These are phyloP conservation scores for Ariopsis seemanni DNA, from an alignment of 2,113 vertebrate species.

Conservation along the genomic window DNA sequence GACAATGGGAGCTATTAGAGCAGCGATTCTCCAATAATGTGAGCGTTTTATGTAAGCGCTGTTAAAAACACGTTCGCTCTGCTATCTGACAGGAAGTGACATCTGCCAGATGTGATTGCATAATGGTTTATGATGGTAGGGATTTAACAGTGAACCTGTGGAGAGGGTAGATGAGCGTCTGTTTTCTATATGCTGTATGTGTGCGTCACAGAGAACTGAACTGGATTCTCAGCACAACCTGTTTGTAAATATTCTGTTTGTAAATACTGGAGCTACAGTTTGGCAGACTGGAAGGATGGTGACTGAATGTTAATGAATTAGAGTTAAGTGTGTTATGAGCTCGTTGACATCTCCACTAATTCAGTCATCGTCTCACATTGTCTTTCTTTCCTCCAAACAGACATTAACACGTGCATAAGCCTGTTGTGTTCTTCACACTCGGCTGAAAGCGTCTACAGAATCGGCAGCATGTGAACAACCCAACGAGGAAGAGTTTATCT, in stretches of 20 bases:
- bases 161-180: background rate
- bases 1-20: slow-evolving; percentile 23
- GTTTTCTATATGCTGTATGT: background rate
- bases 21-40: background rate
- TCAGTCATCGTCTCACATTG: background rate
- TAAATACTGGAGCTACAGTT: background rate
- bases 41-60: slow-evolving; percentile 19
- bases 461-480: background rate
- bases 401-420: background rate
- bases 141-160: background rate
- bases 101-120: background rate
- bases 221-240: background rate
- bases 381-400: background rate
- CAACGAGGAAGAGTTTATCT: background rate
- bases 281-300: background rate
- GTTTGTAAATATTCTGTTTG: background rate
- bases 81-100: background rate
- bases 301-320: background rate
- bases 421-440: background rate
- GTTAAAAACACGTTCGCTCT: background rate
- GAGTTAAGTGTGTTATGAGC: background rate
- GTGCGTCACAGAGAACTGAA: background rate
- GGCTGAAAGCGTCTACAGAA: background rate
- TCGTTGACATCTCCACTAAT: background rate
- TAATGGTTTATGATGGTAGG: background rate